Percentiles rank a stretch among this genome's conserved stretches.
Evolutionary conservation across 1,140 invertebrate genomes (phyloP).

Genomic region (Tenebrio molitor): DNA sequence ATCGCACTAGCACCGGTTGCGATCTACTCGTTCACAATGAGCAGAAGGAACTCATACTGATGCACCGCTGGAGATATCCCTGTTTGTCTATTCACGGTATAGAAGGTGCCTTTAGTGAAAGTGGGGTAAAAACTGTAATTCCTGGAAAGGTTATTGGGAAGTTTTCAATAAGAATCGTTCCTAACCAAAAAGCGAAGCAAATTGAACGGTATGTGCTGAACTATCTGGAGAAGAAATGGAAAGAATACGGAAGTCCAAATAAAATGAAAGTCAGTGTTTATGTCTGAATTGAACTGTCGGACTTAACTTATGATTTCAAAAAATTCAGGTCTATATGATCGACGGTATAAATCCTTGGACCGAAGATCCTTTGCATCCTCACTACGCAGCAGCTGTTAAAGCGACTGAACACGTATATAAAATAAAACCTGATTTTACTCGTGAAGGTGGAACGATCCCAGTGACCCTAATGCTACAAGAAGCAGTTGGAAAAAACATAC

Average conservation of each 20-base stretch:
- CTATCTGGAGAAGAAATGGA: constrained; percentile 82
- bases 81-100: constrained; percentile 90
- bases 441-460: constrained; percentile 89
- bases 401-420: constrained; percentile 93
- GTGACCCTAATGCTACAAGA: constrained; percentile 93
- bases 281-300: constrained; percentile 5
- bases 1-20: constrained; percentile 80
- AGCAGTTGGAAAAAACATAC: constrained; percentile 92
- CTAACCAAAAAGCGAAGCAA: constrained; percentile 87
- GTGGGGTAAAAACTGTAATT: constrained; percentile 96
- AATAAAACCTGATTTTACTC: constrained; percentile 92
- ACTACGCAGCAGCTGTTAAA: constrained; percentile 89
- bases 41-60: constrained; percentile 83
- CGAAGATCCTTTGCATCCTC: constrained; percentile 90
- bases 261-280: constrained; percentile 80
- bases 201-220: constrained; percentile 81
- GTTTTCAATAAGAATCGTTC: constrained; percentile 96
- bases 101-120: constrained; percentile 92
- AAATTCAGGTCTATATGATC: constrained; percentile 73
- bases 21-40: constrained; percentile 80
- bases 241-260: constrained; percentile 86
- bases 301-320: constrained; percentile 3
- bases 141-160: constrained; percentile 96
- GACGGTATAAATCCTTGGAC: constrained; percentile 93
- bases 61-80: constrained; percentile 93